Evolutionary conservation across 2,888 invertebrate species (phyloP).

Genomic region (Platerodrilus igneus): DNA sequence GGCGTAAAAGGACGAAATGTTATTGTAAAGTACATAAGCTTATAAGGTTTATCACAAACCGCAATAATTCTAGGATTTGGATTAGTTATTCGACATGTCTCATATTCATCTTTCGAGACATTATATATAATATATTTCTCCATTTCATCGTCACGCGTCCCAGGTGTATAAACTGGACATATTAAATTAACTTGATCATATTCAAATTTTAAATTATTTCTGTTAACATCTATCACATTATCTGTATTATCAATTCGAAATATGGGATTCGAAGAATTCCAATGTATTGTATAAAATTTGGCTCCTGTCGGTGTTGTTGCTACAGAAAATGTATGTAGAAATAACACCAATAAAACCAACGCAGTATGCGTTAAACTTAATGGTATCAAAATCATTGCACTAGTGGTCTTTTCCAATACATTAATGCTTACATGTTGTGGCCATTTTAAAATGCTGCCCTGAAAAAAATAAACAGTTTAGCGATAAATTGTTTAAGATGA

Average conservation of each 20-base stretch:
- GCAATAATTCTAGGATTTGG: slow-evolving; percentile 91
- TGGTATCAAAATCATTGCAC: slow-evolving; percentile 34
- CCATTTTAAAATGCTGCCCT: slow-evolving; percentile 10
- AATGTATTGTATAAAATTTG: slow-evolving; percentile 47
- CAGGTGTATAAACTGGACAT: slow-evolving; percentile 87
- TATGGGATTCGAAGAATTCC: slow-evolving; percentile 49
- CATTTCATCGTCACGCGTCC: slow-evolving; percentile 80
- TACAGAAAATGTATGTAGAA: slow-evolving; percentile 39
- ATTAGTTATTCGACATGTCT: slow-evolving; percentile 93
- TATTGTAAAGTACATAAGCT: slow-evolving; percentile 92
- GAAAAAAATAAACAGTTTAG: slow-evolving; percentile 8
- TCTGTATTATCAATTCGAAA: slow-evolving; percentile 97
- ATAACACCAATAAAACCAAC: slow-evolving; percentile 38
- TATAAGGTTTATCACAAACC: slow-evolving; percentile 92
- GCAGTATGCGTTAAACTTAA: slow-evolving; percentile 33
- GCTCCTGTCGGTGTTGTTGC: slow-evolving; percentile 46
- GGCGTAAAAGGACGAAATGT: slow-evolving; percentile 95
- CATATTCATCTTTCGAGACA: slow-evolving; percentile 94
- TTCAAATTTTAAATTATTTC: slow-evolving; percentile 83
- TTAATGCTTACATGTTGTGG: slow-evolving; percentile 18
- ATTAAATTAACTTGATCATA: slow-evolving; percentile 95
- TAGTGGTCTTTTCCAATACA: too few relatives aligned
- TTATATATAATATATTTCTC: slow-evolving; percentile 96
- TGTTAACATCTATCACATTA: slow-evolving; percentile 93
- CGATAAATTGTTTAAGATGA: neutral